These are phyloP conservation scores for Orthonychiurus folsomi DNA, from an alignment of 2,888 invertebrate genomes.

Conservation along the genomic window DNA sequence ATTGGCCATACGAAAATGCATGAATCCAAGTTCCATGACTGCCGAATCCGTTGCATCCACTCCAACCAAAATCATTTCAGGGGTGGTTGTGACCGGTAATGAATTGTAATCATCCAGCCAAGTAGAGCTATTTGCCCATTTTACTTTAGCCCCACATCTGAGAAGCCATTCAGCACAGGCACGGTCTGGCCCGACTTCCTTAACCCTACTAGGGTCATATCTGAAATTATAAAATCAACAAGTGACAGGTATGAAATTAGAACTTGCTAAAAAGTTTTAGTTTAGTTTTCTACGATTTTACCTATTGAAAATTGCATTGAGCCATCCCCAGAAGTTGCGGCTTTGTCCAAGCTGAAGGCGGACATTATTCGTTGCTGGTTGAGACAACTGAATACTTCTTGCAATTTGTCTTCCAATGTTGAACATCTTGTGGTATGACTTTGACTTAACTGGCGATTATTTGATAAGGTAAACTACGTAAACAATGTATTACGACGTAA, in stretches of 20 bases:
- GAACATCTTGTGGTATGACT: too few relatives aligned
- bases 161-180: conserved; percentile 93
- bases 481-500: too few relatives aligned
- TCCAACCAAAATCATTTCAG: conserved; percentile 52
- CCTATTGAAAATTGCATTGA: conserved; percentile 42
- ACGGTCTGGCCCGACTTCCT: conserved; percentile 72
- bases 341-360: too few relatives aligned
- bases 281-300: conserved; percentile 25
- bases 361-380: too few relatives aligned
- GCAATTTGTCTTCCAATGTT: too few relatives aligned
- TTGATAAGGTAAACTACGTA: too few relatives aligned
- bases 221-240: too few relatives aligned
- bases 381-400: too few relatives aligned
- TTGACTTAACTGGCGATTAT: too few relatives aligned
- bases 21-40: conserved; percentile 74
- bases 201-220: conserved; percentile 48
- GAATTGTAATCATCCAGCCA: conserved; percentile 63
- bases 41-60: conserved; percentile 73
- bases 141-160: conserved; percentile 75
- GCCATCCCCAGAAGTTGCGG: conserved; percentile 40
- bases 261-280: too few relatives aligned
- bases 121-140: conserved; percentile 51
- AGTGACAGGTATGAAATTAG: too few relatives aligned
- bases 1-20: conserved; percentile 61
- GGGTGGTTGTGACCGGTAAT: conserved; percentile 53